These are phyloP conservation scores for Phaedon cochleariae DNA, from an alignment of 2,888 invertebrate species.

Conservation along the genomic window DNA sequence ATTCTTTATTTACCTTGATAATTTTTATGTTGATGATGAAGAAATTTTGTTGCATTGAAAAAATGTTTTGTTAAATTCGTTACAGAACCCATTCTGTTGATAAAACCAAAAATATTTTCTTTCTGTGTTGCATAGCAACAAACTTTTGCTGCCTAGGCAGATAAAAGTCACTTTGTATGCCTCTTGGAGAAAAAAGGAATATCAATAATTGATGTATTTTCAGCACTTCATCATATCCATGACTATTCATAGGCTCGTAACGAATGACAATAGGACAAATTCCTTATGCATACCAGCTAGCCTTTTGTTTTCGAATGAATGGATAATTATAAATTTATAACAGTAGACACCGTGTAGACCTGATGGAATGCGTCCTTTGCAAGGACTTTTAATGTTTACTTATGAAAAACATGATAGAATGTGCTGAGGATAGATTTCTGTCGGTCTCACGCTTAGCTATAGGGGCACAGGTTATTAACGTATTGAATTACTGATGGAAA, in stretches of 20 bases:
- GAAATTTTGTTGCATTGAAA: too few relatives aligned
- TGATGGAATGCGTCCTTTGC: slow-evolving; percentile 53
- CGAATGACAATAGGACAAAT: slow-evolving; percentile 14
- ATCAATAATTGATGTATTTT: too few relatives aligned
- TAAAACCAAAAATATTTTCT: too few relatives aligned
- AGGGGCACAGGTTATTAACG: slow-evolving; percentile 10
- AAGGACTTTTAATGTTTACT: slow-evolving; percentile 50
- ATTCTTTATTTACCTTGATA: too few relatives aligned
- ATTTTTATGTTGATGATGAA: too few relatives aligned
- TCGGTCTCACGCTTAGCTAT: slow-evolving; percentile 27
- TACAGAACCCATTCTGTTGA: too few relatives aligned
- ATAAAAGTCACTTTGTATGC: too few relatives aligned
- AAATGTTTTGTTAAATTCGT: too few relatives aligned
- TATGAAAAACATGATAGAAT: slow-evolving; percentile 36
- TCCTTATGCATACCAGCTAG: slow-evolving; percentile 32
- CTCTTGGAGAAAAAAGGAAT: too few relatives aligned
- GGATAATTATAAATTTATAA: slow-evolving; percentile 42
- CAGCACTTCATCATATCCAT: background rate
- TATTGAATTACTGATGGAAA: slow-evolving; percentile 18
- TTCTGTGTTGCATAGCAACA: too few relatives aligned
- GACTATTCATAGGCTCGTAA: background rate
- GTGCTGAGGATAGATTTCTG: slow-evolving; percentile 28
- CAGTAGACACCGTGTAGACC: slow-evolving; percentile 45
- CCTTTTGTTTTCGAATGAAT: slow-evolving; percentile 45
- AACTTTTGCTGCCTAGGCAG: too few relatives aligned